Evolutionary conservation across 2,888 invertebrate genomes (phyloP).

Genomic region (Panzeria rudis): DNA sequence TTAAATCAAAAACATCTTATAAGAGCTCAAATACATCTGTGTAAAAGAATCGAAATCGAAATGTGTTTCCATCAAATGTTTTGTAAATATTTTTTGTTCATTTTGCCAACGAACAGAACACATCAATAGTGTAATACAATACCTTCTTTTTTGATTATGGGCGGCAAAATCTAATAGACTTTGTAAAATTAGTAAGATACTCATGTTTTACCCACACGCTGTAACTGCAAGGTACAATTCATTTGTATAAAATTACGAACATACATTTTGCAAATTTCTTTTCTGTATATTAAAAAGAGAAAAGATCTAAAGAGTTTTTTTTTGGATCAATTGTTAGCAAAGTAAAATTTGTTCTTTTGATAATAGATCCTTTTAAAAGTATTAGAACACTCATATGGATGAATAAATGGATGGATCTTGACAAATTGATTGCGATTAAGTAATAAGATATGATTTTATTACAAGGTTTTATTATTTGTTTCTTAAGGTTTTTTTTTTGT

Average conservation of each 20-base stretch:
- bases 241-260: background rate
- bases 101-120: slow-evolving; percentile 32
- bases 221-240: slow-evolving; percentile 52
- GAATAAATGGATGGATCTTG: slow-evolving; percentile 32
- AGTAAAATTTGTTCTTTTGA: slow-evolving; percentile 3
- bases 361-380: background rate
- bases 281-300: slow-evolving; percentile 2
- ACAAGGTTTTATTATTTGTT: slow-evolving; percentile 14
- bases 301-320: slow-evolving; percentile 38
- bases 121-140: slow-evolving; percentile 21
- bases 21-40: slow-evolving; percentile 46
- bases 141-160: slow-evolving; percentile 12
- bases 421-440: slow-evolving; percentile 72
- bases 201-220: slow-evolving; percentile 60
- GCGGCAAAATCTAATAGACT: slow-evolving; percentile 64
- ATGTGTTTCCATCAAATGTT: slow-evolving; percentile 46
- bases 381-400: background rate
- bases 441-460: slow-evolving; percentile 68
- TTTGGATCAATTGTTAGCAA: background rate
- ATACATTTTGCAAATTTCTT: slow-evolving; percentile 38
- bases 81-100: slow-evolving; percentile 57
- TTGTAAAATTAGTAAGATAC: slow-evolving; percentile 67
- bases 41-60: background rate
- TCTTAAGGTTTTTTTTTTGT: slow-evolving; percentile 4
- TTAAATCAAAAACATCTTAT: slow-evolving; percentile 63